Conservation (phyloP, 2,113 vertebrate genomes). For the Seriola rivoliana region DNA sequence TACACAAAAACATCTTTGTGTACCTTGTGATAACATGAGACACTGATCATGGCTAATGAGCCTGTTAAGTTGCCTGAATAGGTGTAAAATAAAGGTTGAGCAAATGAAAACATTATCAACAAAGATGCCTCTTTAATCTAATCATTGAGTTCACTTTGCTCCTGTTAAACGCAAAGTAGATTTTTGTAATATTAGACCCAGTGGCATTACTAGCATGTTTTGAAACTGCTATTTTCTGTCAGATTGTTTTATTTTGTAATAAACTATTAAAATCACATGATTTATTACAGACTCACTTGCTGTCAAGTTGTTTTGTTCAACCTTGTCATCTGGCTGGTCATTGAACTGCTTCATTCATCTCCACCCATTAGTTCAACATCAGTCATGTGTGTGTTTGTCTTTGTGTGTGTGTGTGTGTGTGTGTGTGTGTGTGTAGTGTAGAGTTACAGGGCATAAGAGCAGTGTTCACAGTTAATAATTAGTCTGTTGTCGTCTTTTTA, state of each 20-base stretch:
- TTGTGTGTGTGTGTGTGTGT: slow-evolving; percentile 13
- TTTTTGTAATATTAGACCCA: neutral
- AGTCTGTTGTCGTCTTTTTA: slow-evolving; percentile 53
- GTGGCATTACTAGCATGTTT: neutral
- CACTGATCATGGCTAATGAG: neutral
- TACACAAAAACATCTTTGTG: neutral
- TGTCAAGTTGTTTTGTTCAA: neutral
- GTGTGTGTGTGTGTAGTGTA: slow-evolving; percentile 46
- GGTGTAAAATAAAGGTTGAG: slow-evolving; percentile 10
- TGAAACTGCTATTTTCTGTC: neutral
- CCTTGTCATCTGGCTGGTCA: slow-evolving; percentile 7
- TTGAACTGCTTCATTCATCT: slow-evolving; percentile 29
- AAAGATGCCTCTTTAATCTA: neutral
- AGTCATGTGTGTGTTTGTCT: slow-evolving; percentile 12
- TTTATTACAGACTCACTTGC: slow-evolving; percentile 11
- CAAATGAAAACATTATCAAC: neutral
- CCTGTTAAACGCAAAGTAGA: neutral
- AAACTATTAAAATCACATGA: slow-evolving; percentile 11
- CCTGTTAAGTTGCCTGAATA: neutral
- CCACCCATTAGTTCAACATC: slow-evolving; percentile 70
- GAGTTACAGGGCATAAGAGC: slow-evolving; percentile 50
- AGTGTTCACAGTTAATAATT: slow-evolving; percentile 62
- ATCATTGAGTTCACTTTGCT: neutral
- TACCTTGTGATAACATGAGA: neutral
- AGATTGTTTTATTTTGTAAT: slow-evolving; percentile 30